phyloP scores from a whole-genome alignment of 2,888 invertebrate genomes.

The Diploptera punctata region DNA sequence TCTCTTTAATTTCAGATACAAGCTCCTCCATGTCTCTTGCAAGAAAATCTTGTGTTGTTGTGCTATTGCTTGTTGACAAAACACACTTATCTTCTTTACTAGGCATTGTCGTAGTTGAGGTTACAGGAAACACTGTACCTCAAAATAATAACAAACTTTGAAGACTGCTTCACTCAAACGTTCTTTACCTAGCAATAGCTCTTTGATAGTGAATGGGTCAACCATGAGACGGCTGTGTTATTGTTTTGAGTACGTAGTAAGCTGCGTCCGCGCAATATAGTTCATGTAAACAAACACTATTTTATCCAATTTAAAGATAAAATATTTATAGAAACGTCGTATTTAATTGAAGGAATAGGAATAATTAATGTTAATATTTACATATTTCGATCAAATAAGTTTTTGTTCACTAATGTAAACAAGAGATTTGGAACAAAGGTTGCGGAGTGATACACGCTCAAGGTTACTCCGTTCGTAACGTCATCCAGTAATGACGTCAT shows the following conservation, averaged over 20 bases:
- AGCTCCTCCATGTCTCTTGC: slow-evolving; percentile 68
- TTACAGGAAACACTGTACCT: not conserved
- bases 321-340: not conserved
- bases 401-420: slow-evolving; percentile 40
- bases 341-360: not conserved
- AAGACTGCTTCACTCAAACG: slow-evolving; percentile 8
- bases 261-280: slow-evolving; percentile 43
- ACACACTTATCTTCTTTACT: slow-evolving; percentile 47
- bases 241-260: slow-evolving; percentile 44
- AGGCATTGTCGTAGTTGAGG: slow-evolving; percentile 43
- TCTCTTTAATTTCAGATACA: slow-evolving; percentile 71
- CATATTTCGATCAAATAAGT: not conserved
- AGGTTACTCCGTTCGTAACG: slow-evolving; percentile 45
- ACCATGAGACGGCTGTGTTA: slow-evolving; percentile 45
- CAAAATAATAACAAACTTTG: not conserved
- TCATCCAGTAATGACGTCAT: slow-evolving; percentile 41
- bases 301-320: not conserved
- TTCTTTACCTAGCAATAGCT: slow-evolving; percentile 3
- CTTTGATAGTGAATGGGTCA: slow-evolving; percentile 45
- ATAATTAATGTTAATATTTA: not conserved
- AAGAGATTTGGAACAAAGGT: slow-evolving; percentile 42
- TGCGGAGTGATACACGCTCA: slow-evolving; percentile 46
- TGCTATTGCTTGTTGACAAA: slow-evolving; percentile 39
- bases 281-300: slow-evolving; percentile 44
- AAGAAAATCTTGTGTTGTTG: slow-evolving; percentile 51